Conservation (phyloP, 2,888 invertebrate species). For the Blastobasis lacticolella region DNA sequence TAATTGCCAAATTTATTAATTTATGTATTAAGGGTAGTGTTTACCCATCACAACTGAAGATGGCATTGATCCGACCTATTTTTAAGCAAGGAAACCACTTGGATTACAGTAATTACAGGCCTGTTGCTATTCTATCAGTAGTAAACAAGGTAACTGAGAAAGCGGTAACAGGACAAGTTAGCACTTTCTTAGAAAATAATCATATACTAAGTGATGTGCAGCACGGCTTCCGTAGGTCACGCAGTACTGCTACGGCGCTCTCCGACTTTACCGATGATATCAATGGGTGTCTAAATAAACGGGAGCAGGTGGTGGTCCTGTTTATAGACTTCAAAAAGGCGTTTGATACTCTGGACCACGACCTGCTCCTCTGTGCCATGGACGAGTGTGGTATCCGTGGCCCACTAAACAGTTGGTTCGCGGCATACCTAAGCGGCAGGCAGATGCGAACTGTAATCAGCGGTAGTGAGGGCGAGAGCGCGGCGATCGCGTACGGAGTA, state of each 20-base stretch:
- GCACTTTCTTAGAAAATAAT: too few relatives aligned
- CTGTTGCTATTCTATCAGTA: too few relatives aligned
- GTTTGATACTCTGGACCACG: slow-evolving; percentile 13
- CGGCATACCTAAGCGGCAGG: slow-evolving; percentile 10
- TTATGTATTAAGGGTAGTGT: neutral
- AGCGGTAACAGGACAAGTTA: too few relatives aligned
- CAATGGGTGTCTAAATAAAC: slow-evolving; percentile 7
- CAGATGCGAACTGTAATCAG: slow-evolving; percentile 6
- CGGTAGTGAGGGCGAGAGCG: slow-evolving; percentile 2
- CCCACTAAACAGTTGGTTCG: slow-evolving; percentile 9
- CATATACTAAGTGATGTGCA: too few relatives aligned
- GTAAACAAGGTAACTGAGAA: too few relatives aligned
- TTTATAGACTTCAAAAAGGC: slow-evolving; percentile 15
- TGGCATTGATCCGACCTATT: too few relatives aligned
- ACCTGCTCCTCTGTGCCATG: slow-evolving; percentile 5
- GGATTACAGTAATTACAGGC: too few relatives aligned
- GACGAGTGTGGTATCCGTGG: slow-evolving; percentile 13
- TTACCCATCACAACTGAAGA: neutral
- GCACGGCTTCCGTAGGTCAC: too few relatives aligned
- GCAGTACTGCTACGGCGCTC: neutral
- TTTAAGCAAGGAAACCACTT: too few relatives aligned
- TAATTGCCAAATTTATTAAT: neutral
- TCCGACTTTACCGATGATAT: slow-evolving; percentile 7
- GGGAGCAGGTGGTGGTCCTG: slow-evolving; percentile 11
- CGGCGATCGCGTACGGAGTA: slow-evolving; percentile 9